Conservation (phyloP, 2,888 invertebrate genomes). For the Diogma glabrata region DNA sequence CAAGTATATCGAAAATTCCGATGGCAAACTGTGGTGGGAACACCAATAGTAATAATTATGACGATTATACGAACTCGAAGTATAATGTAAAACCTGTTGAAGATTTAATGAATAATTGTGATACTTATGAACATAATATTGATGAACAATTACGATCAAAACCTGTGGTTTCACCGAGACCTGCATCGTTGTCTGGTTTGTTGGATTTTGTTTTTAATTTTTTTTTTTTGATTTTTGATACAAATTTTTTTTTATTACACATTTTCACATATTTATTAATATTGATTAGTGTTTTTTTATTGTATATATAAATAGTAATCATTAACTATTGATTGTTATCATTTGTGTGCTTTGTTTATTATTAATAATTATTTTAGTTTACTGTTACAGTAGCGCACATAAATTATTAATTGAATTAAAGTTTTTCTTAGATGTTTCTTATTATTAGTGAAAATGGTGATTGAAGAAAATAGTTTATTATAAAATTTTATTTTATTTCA, state of each 20-base stretch:
- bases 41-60: no score
- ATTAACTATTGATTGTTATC: background rate
- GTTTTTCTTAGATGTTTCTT: no score
- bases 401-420: no score
- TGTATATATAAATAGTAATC: conserved; percentile 9
- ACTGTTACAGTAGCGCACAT: no score
- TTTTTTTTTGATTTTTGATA: conserved; percentile 10
- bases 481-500: no score
- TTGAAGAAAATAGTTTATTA: no score
- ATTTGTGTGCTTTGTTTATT: background rate
- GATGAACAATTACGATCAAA: conserved; percentile 21
- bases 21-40: background rate
- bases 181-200: conserved; percentile 37
- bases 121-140: background rate
- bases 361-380: no score
- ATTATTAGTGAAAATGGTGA: no score
- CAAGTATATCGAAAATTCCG: conserved; percentile 4
- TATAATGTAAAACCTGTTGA: background rate
- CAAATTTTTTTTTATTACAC: conserved; percentile 14
- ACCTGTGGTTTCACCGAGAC: conserved; percentile 36
- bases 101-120: background rate
- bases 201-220: conserved; percentile 27
- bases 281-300: conserved; percentile 9
- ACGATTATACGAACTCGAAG: background rate
- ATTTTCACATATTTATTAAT: conserved; percentile 13